phyloP scores from a whole-genome alignment of 2,888 invertebrate species.

The Drosophila tanythrix region DNA sequence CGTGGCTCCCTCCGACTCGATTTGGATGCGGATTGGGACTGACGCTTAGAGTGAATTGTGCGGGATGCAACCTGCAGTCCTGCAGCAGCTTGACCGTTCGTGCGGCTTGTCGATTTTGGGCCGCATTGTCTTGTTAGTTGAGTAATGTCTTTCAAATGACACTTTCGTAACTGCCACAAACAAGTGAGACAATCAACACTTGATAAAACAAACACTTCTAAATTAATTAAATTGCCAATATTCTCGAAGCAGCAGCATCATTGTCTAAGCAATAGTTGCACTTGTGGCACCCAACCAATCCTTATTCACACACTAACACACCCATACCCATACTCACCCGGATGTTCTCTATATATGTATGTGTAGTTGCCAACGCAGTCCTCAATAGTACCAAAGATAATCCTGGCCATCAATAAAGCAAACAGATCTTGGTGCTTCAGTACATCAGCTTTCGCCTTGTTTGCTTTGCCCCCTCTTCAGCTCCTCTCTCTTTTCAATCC shows the following conservation, averaged over 20 bases:
- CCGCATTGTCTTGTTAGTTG: conserved; percentile 54
- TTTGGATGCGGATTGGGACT: conserved; percentile 29
- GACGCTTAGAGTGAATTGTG: neutral
- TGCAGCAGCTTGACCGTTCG: conserved; percentile 53
- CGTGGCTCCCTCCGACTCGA: conserved; percentile 17
- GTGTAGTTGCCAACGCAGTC: conserved; percentile 61
- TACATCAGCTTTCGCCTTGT: conserved; percentile 45
- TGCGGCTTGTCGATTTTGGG: conserved; percentile 75
- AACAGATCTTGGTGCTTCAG: conserved; percentile 63
- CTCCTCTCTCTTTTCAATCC: conserved; percentile 24
- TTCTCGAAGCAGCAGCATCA: conserved; percentile 65
- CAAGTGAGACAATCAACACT: conserved; percentile 81
- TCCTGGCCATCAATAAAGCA: conserved; percentile 79
- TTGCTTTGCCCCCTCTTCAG: conserved; percentile 46
- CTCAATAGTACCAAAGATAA: conserved; percentile 68
- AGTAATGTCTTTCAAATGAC: conserved; percentile 60
- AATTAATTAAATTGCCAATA: conserved; percentile 82
- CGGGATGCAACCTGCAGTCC: conserved; percentile 17
- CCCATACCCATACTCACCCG: conserved; percentile 9
- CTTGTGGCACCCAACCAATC: conserved; percentile 10
- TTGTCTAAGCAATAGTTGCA: conserved; percentile 35
- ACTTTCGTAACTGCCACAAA: conserved; percentile 74
- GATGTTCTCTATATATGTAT: conserved; percentile 15
- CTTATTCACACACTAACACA: conserved; percentile 2
- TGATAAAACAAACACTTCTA: conserved; percentile 81